Conservation (phyloP, 2,888 invertebrate genomes). For the Carterocephalus palaemon region DNA sequence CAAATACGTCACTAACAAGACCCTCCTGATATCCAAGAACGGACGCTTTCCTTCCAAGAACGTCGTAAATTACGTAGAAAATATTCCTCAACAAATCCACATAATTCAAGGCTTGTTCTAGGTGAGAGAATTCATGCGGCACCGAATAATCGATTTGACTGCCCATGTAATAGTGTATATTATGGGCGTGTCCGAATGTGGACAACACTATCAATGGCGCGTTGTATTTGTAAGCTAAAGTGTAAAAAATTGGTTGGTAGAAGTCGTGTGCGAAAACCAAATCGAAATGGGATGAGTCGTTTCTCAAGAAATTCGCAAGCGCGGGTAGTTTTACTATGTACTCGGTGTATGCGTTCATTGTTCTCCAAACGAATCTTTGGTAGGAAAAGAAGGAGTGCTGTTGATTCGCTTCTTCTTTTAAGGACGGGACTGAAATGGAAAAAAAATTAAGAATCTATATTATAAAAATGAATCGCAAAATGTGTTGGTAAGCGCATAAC, state of each 20-base stretch:
- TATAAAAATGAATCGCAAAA: too few species aligned
- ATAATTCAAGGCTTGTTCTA: not conserved
- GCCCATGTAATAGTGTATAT: not conserved
- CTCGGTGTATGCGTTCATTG: not conserved
- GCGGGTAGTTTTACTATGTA: not conserved
- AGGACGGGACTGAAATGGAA: not conserved
- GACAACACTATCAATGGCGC: not conserved
- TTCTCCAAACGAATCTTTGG: not conserved
- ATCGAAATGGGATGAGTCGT: conserved; percentile 2
- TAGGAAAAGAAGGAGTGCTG: not conserved
- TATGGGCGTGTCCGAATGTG: not conserved
- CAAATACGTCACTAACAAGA: not conserved
- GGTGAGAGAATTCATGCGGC: not conserved
- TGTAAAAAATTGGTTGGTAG: not conserved
- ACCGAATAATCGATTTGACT: not conserved
- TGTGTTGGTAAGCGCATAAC: too few species aligned
- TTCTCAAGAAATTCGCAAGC: not conserved
- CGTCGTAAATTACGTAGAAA: not conserved
- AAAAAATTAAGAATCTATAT: too few species aligned
- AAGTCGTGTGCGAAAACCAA: not conserved
- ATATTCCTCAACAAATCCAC: not conserved
- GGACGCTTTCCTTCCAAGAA: not conserved
- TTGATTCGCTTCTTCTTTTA: not conserved
- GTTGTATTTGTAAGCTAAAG: not conserved
- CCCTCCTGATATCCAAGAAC: not conserved